Percentiles rank a stretch among this genome's conserved stretches.
Evolutionary conservation across 1,140 invertebrate genomes (phyloP).

Genomic region (Papilio dardanus): DNA sequence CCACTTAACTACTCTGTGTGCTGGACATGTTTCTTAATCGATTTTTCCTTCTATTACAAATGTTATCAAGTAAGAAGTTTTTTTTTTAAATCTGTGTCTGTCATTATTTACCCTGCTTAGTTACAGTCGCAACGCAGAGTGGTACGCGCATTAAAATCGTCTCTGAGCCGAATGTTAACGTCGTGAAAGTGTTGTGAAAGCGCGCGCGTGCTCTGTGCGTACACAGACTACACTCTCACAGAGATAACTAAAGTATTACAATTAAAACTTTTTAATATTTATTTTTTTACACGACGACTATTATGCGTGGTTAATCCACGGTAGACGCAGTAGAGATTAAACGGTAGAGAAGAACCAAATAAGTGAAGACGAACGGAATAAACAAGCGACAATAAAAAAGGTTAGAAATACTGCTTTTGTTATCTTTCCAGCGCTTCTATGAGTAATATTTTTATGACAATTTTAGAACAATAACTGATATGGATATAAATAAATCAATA

Average conservation of each 20-base stretch:
- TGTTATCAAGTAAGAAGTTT: not conserved
- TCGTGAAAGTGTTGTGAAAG: slow-evolving; percentile 72
- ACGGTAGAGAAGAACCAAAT: not conserved
- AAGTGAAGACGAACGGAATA: not conserved
- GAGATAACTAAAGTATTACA: not conserved
- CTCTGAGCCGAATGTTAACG: slow-evolving; percentile 61
- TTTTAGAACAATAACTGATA: not conserved
- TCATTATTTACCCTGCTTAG: slow-evolving; percentile 4
- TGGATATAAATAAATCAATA: slow-evolving; percentile 11
- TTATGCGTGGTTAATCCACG: not conserved
- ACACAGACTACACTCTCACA: not conserved
- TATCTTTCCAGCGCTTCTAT: too few relatives aligned
- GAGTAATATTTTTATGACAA: too few relatives aligned
- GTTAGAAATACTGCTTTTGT: too few relatives aligned
- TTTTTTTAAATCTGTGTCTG: not conserved
- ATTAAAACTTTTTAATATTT: not conserved
- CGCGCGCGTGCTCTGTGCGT: slow-evolving; percentile 35
- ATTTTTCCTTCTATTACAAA: not conserved
- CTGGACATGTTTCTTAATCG: not conserved
- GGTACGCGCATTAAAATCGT: slow-evolving; percentile 34
- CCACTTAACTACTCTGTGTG: too few relatives aligned
- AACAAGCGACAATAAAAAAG: not conserved
- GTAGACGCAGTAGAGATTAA: too few relatives aligned
- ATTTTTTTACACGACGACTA: not conserved
- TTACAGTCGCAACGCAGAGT: not conserved